A percentile compares a stretch with the other conserved stretches of the same genome.
These are phyloP conservation scores for Hyles lineata DNA, from an alignment of 2,888 invertebrate species.

Conservation along the genomic window DNA sequence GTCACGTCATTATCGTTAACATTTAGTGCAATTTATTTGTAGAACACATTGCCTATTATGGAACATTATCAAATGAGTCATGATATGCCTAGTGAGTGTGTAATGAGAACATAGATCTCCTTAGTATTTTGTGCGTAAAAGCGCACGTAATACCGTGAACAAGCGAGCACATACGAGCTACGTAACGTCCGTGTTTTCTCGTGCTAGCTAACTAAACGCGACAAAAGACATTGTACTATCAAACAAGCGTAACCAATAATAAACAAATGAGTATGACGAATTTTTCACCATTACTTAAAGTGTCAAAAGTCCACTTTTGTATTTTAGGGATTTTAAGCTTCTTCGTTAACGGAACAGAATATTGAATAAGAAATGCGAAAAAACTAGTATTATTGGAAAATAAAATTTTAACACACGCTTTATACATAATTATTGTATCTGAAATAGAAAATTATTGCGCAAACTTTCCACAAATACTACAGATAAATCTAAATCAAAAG, in stretches of 20 bases:
- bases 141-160: conserved; percentile 30
- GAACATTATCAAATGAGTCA: conserved; percentile 25
- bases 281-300: conserved; percentile 5
- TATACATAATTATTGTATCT: no score
- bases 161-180: conserved; percentile 35
- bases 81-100: neutral
- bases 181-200: conserved; percentile 57
- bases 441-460: no score
- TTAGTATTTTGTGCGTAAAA: conserved; percentile 28
- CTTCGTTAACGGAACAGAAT: neutral
- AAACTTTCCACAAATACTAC: no score
- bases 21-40: neutral
- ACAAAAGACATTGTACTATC: conserved; percentile 30
- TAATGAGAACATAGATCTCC: conserved; percentile 10
- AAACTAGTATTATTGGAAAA: no score
- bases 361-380: neutral
- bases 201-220: conserved; percentile 42
- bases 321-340: neutral
- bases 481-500: no score
- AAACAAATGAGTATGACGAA: conserved; percentile 17
- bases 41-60: neutral
- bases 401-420: no score
- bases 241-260: conserved; percentile 37
- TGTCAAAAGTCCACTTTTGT: neutral
- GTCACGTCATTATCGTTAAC: neutral